These are phyloP conservation scores for Notodonta ziczac DNA, from an alignment of 2,888 invertebrate species.

Conservation along the genomic window DNA sequence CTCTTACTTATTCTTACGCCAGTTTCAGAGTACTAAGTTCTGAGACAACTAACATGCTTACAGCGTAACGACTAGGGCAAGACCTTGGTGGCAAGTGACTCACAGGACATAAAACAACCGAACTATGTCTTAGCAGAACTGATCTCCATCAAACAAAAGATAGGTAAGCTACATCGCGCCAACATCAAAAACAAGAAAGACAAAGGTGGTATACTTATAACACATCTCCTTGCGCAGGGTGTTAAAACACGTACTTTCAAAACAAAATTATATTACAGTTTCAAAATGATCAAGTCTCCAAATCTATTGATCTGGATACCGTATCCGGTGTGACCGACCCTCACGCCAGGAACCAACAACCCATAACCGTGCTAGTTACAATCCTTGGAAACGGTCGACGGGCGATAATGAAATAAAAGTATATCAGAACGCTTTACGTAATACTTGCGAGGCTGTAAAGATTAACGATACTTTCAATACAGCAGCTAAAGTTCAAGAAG, in stretches of 20 bases:
- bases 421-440: neutral
- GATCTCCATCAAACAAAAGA: neutral
- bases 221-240: neutral
- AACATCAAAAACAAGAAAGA: neutral
- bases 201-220: neutral
- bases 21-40: neutral
- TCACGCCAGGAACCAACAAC: neutral
- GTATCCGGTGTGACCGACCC: conserved; percentile 2
- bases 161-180: neutral
- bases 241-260: neutral
- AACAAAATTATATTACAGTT: neutral
- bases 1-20: too few species aligned
- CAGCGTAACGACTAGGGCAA: conserved; percentile 1
- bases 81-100: neutral
- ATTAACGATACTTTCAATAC: neutral
- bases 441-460: neutral
- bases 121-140: neutral
- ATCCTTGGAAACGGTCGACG: neutral
- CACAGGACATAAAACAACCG: neutral
- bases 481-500: neutral
- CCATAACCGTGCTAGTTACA: neutral
- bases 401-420: neutral
- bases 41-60: neutral
- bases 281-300: neutral
- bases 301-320: neutral